Percentiles rank a stretch among this genome's conserved stretches.
These are phyloP conservation scores for Etheostoma spectabile DNA, from an alignment of 2,113 vertebrate species.

Conservation along the genomic window DNA sequence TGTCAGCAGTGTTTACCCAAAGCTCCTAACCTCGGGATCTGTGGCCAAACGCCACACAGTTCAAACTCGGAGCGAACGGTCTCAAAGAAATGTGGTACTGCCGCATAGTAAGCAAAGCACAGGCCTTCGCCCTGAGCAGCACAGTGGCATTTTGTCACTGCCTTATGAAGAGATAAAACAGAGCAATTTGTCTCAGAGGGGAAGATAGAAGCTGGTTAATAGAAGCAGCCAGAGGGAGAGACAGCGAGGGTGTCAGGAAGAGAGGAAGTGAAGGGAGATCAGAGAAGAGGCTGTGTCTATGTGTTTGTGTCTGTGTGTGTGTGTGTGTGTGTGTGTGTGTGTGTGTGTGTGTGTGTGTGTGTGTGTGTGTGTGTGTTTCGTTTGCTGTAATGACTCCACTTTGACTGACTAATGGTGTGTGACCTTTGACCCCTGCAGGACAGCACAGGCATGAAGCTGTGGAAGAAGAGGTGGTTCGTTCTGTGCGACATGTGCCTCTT, in stretches of 20 bases:
- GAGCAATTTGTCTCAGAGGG: slow-evolving; percentile 54
- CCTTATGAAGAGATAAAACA: slow-evolving; percentile 52
- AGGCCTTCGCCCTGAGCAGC: slow-evolving; percentile 14
- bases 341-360: not conserved
- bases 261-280: slow-evolving; percentile 17
- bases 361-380: not conserved
- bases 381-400: not conserved
- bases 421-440: slow-evolving; percentile 84
- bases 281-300: not conserved
- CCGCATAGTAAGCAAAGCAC: slow-evolving; percentile 22
- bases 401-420: slow-evolving; percentile 14
- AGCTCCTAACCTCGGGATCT: slow-evolving; percentile 1
- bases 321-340: not conserved
- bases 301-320: not conserved
- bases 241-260: not conserved
- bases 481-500: slow-evolving; percentile 97
- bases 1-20: slow-evolving; percentile 16
- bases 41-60: not conserved
- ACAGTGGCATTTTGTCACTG: slow-evolving; percentile 36
- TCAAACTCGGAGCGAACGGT: not conserved
- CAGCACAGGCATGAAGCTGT: slow-evolving; percentile 97
- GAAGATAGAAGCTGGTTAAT: slow-evolving; percentile 45
- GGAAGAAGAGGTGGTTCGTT: slow-evolving; percentile 99
- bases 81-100: not conserved
- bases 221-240: slow-evolving; percentile 40